Conservation (phyloP, 2,888 invertebrate species). For the Hirtodrosophila histrioides region DNA sequence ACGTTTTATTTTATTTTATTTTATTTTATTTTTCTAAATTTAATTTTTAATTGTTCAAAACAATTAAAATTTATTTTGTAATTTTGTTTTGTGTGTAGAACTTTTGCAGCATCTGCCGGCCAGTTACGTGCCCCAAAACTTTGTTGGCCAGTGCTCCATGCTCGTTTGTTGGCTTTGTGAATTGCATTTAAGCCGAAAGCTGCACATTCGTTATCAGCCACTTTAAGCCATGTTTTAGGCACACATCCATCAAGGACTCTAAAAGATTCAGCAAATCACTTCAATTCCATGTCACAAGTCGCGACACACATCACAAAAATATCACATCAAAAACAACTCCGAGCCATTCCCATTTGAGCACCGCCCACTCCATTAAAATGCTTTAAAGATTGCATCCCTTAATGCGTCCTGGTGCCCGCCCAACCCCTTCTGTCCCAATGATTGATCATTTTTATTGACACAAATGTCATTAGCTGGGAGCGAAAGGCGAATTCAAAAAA, state of each 20-base stretch:
- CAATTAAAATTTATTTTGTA: conserved; percentile 77
- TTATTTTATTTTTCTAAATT: conserved; percentile 50
- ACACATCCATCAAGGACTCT: conserved; percentile 43
- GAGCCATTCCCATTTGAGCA: conserved; percentile 9
- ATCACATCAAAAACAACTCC: conserved; percentile 16
- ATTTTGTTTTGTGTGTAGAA: conserved; percentile 55
- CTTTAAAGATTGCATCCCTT: conserved; percentile 12
- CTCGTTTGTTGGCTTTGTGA: conserved; percentile 32
- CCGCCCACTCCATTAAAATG: too few relatives aligned
- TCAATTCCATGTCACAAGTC: conserved; percentile 17
- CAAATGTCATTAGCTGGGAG: conserved; percentile 49
- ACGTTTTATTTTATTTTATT: conserved; percentile 26
- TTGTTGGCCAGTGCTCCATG: conserved; percentile 12
- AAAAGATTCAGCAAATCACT: conserved; percentile 16
- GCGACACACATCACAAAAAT: conserved; percentile 20
- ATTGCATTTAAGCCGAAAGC: conserved; percentile 25
- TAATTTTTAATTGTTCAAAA: conserved; percentile 77
- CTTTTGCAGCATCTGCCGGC: conserved; percentile 56
- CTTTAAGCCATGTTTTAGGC: conserved; percentile 31
- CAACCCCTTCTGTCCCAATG: conserved; percentile 40
- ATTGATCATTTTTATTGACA: conserved; percentile 78
- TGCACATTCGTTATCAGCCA: neutral
- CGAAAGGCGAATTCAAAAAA: conserved; percentile 4
- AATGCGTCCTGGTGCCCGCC: neutral
- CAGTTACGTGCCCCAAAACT: conserved; percentile 61